Evolutionary conservation across 2,113 vertebrate species (phyloP).

Genomic region (Turdus rufiventris): DNA sequence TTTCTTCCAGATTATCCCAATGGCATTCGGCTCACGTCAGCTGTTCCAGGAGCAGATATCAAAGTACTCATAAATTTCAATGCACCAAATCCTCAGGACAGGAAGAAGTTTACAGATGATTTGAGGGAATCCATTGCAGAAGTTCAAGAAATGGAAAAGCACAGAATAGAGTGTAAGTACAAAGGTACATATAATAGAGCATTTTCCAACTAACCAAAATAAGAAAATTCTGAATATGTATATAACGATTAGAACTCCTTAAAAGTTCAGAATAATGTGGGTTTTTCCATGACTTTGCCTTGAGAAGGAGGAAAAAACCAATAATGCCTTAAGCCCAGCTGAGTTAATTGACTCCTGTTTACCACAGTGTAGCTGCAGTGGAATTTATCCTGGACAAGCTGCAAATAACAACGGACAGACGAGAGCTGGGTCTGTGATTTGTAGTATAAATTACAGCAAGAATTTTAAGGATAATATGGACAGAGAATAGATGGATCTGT

Average conservation of each 20-base stretch:
- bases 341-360: background rate
- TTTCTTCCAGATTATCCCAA: slow-evolving; percentile 88
- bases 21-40: slow-evolving; percentile 91
- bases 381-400: background rate
- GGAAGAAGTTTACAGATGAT: slow-evolving; percentile 96
- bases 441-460: background rate
- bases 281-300: background rate
- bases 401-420: background rate
- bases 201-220: background rate
- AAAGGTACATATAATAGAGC: slow-evolving; percentile 13
- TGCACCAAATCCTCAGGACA: slow-evolving; percentile 97
- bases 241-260: background rate
- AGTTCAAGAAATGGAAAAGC: slow-evolving; percentile 99
- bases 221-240: background rate
- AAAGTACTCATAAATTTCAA: slow-evolving; percentile 98
- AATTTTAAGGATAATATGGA: background rate
- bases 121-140: slow-evolving; percentile 93
- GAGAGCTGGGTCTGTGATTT: background rate
- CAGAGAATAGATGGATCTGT: background rate
- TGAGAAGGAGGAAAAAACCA: background rate
- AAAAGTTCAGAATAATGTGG: background rate
- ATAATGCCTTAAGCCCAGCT: background rate
- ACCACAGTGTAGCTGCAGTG: background rate
- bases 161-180: slow-evolving; percentile 94
- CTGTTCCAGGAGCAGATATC: slow-evolving; percentile 91